Evolutionary conservation across 2,888 invertebrate genomes (phyloP), one percentile per base, ranked within the genome.

Genomic region (Xylocampa areola): DNA sequence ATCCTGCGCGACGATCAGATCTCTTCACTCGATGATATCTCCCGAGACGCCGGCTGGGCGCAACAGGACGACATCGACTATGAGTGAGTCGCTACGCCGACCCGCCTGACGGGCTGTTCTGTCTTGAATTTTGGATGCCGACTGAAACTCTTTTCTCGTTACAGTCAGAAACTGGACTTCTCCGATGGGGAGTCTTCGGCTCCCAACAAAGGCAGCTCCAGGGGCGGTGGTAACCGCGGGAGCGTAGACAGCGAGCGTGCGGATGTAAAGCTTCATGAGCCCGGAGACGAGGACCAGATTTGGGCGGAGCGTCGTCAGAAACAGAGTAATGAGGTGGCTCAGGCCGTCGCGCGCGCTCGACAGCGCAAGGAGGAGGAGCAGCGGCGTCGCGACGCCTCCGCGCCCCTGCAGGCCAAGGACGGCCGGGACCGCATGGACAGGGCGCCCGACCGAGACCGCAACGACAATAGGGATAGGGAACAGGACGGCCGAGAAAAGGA

Each of bases 1-100:
- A 98, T 99, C 70, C 97, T 99, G 75, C 97, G 97, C 76, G 98
- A 98, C 84, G 98, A 98, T 86, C 98, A 98, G 88, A 95, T 99
- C 78, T 97, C 97, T 80, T 97, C 97, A 57, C 96, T 99, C 94
- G 98, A 98, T 90, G 97, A 98, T 84, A 97, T 98, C 74, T 96
- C 97, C 36, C 96, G 97, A 78, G 97, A 98, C 83, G 96, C 97
- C 80, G 98, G 98, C 65, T 99, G 99, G 99, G 97, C 97, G 55
- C 96, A 97, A 73, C 96, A 97, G 80, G 98, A 98, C 84, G 98
- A 98, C 86, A 97, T 98, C 84, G 98, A 98, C 91, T 98, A 98
- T 86, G 97, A 98, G 96, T 95, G 76, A 92, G 94, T 87, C n/a
- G 6, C 41, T 13, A 5, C 21, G 21, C 21, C 19, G 19, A 11